These are phyloP conservation scores for Arothron firmamentum DNA, from an alignment of 2,113 vertebrate species.

Conservation along the genomic window DNA sequence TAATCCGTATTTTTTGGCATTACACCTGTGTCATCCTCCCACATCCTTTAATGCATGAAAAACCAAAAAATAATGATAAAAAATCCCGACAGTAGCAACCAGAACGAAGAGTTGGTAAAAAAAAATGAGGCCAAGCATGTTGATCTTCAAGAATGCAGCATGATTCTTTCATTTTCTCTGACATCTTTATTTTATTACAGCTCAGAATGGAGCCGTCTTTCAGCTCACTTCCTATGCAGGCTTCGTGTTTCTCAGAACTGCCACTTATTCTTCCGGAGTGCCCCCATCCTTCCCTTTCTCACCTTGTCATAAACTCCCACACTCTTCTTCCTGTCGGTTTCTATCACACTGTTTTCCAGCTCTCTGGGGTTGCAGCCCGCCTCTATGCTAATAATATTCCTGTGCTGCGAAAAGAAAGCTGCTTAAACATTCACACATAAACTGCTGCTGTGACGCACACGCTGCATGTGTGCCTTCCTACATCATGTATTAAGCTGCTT, in stretches of 20 bases:
- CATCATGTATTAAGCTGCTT: not conserved
- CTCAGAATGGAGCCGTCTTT: constrained; percentile 38
- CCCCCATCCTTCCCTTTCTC: constrained; percentile 28
- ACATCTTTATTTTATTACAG: constrained; percentile 51
- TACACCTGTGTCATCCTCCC: not conserved
- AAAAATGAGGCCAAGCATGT: not conserved
- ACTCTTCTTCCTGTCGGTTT: not conserved
- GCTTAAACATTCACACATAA: constrained; percentile 64
- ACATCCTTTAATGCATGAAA: not conserved
- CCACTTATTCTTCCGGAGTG: constrained; percentile 5
- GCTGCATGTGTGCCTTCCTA: not conserved
- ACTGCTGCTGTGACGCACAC: not conserved
- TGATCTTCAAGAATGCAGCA: constrained; percentile 9
- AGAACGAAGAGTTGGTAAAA: too few relatives aligned
- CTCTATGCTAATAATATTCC: constrained; percentile 66
- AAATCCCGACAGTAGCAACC: too few relatives aligned
- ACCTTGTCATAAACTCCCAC: constrained; percentile 36
- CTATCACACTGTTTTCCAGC: constrained; percentile 25
- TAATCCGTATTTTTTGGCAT: not conserved
- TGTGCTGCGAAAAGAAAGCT: constrained; percentile 61
- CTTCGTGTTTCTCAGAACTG: constrained; percentile 38
- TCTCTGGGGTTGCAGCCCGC: constrained; percentile 46
- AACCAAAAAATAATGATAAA: too few relatives aligned
- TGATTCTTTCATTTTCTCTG: constrained; percentile 24
- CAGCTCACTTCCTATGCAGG: constrained; percentile 32